Conservation (phyloP, 2,113 vertebrate genomes). For the Trogon melanurus region DNA sequence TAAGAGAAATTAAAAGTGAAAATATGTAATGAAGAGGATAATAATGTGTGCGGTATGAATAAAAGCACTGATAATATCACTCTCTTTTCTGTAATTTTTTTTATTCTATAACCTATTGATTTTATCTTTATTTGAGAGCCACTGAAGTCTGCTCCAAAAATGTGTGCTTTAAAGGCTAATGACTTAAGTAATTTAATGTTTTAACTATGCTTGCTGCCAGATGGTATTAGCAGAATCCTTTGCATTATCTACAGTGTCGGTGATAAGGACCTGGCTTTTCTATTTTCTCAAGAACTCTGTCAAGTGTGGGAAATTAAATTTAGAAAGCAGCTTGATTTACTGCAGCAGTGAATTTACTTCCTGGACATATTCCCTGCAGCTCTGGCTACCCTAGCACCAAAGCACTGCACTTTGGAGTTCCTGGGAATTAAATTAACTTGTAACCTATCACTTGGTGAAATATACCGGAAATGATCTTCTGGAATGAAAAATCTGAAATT, state of each 20-base stretch:
- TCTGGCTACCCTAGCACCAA: background rate
- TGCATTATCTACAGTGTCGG: background rate
- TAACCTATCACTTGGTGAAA: background rate
- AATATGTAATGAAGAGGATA: background rate
- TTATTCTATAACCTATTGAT: background rate
- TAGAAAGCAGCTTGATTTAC: slow-evolving; percentile 5
- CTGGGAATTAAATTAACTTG: background rate
- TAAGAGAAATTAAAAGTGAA: background rate
- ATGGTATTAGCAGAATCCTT: slow-evolving; percentile 6
- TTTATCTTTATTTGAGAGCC: background rate
- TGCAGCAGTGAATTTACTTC: background rate
- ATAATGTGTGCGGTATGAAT: background rate
- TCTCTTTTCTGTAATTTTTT: background rate
- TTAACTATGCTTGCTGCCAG: background rate
- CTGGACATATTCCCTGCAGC: background rate
- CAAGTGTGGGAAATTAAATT: slow-evolving; percentile 7
- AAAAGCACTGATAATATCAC: background rate
- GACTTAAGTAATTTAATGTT: background rate
- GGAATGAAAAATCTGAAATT: background rate
- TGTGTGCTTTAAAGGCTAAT: background rate
- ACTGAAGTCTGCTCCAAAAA: background rate
- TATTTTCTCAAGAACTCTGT: background rate
- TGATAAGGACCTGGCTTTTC: background rate
- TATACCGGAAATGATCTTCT: background rate
- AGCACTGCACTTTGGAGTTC: background rate